phyloP scores from a whole-genome alignment of 2,888 invertebrate species.

The Leptura quadrifasciata region DNA sequence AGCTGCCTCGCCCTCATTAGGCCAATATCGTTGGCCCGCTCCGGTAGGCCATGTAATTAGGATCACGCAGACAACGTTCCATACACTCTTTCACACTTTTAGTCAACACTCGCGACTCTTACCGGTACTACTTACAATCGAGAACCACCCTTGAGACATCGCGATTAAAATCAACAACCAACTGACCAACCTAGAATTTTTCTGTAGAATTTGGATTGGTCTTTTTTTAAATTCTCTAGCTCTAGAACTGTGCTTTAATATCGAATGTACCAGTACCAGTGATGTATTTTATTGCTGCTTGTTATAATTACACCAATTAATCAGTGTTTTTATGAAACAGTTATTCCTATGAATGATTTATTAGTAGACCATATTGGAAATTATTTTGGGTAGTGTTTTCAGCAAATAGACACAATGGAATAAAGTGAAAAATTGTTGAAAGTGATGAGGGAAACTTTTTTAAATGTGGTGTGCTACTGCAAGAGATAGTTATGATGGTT shows the following conservation, averaged over 20 bases:
- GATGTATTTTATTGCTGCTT: neutral
- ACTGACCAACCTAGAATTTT: neutral
- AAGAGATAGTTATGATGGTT: constrained; percentile 56
- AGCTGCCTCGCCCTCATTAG: constrained; percentile 74
- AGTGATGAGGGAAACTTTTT: constrained; percentile 36
- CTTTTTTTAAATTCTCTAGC: neutral
- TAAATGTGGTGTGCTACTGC: constrained; percentile 42
- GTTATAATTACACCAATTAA: neutral
- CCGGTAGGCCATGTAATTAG: constrained; percentile 74
- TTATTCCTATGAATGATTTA: neutral
- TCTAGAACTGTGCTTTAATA: neutral
- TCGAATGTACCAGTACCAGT: neutral
- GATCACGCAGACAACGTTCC: constrained; percentile 61
- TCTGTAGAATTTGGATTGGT: neutral
- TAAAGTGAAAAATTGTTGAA: constrained; percentile 28
- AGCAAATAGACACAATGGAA: constrained; percentile 12
- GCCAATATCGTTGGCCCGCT: constrained; percentile 72
- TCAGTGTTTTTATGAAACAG: neutral
- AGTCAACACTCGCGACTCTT: constrained; percentile 58
- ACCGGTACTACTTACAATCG: constrained; percentile 42
- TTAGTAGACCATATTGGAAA: neutral
- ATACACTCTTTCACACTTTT: constrained; percentile 65
- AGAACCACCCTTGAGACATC: constrained; percentile 21
- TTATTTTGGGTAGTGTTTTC: constrained; percentile 5
- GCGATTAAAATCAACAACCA: constrained; percentile 2